Evolutionary conservation across 1,140 invertebrate species (phyloP).

Genomic region (Atta texana): DNA sequence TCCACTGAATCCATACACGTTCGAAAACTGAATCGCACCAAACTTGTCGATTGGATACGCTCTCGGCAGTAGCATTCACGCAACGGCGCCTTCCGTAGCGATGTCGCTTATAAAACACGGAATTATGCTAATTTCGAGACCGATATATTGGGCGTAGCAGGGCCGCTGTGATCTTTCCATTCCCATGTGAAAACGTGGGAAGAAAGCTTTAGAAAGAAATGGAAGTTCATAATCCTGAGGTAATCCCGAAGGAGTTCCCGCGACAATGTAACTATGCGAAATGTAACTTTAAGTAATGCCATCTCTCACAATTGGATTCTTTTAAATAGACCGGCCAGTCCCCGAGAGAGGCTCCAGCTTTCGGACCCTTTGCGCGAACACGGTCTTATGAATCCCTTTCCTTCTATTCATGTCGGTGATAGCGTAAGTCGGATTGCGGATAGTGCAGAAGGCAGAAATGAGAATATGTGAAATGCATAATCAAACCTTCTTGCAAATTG

Average conservation of each 20-base stretch:
- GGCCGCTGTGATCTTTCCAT: slow-evolving; percentile 23
- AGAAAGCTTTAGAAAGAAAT: slow-evolving; percentile 16
- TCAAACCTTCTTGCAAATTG: slow-evolving; percentile 43
- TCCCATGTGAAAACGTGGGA: neutral
- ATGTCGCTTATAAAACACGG: slow-evolving; percentile 78
- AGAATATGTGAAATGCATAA: slow-evolving; percentile 51
- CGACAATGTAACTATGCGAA: slow-evolving; percentile 54
- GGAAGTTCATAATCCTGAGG: slow-evolving; percentile 18
- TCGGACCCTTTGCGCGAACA: slow-evolving; percentile 23
- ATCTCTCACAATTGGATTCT: slow-evolving; percentile 76
- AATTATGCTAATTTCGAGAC: slow-evolving; percentile 80
- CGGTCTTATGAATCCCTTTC: slow-evolving; percentile 42
- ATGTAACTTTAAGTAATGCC: slow-evolving; percentile 78
- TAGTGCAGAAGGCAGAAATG: neutral
- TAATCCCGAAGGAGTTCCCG: slow-evolving; percentile 3
- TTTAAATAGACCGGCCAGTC: slow-evolving; percentile 71
- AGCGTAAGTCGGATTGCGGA: slow-evolving; percentile 30
- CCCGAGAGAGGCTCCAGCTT: slow-evolving; percentile 6
- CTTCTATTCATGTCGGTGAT: slow-evolving; percentile 10
- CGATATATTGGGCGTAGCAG: slow-evolving; percentile 20
- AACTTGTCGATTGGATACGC: slow-evolving; percentile 36
- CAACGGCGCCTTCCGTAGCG: neutral
- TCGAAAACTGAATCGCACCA: slow-evolving; percentile 41
- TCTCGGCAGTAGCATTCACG: neutral
- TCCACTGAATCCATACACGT: slow-evolving; percentile 25